phyloP scores from a whole-genome alignment of 2,797 vertebrate species.

The Harpagifer antarcticus region DNA sequence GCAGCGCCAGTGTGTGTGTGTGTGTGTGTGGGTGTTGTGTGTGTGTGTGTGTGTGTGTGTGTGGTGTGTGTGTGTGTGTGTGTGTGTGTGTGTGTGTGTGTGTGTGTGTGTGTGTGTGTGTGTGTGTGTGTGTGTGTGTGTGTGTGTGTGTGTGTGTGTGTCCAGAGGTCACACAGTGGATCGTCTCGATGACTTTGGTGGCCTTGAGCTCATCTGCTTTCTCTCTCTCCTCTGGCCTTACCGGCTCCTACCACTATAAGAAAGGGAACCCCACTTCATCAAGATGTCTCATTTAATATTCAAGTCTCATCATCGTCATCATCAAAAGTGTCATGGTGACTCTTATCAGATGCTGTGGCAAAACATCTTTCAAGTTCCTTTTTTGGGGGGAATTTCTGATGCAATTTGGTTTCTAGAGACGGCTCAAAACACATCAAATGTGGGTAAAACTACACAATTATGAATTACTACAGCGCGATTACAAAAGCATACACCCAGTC shows the following conservation, averaged over 20 bases:
- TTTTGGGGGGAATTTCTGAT: constrained; percentile 33
- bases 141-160: constrained; percentile 6
- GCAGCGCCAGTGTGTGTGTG: constrained; percentile 40
- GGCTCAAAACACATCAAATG: constrained; percentile 22
- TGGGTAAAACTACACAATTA: constrained; percentile 12
- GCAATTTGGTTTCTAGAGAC: constrained; percentile 34
- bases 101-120: constrained; percentile 27
- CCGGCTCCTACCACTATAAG: constrained; percentile 20
- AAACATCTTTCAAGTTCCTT: constrained; percentile 23
- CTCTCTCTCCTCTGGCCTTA: constrained; percentile 16
- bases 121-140: constrained; percentile 30
- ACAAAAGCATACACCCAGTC: constrained; percentile 10
- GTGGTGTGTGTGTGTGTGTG: constrained; percentile 4
- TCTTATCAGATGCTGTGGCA: constrained; percentile 41
- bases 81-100: constrained; percentile 36
- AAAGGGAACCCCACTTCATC: constrained; percentile 8
- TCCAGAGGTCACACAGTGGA: constrained; percentile 61
- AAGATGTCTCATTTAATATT: constrained; percentile 44
- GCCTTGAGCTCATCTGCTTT: constrained; percentile 44
- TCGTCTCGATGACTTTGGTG: constrained; percentile 48
- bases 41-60: constrained; percentile 23
- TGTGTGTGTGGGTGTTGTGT: constrained; percentile 31
- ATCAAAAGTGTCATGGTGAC: constrained; percentile 22
- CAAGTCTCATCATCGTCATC: constrained; percentile 39
- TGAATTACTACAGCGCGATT: constrained; percentile 2